Percentiles rank a stretch among this genome's conserved stretches.
phyloP scores from a whole-genome alignment of 1,140 invertebrate species.

The Dreissena polymorpha region DNA sequence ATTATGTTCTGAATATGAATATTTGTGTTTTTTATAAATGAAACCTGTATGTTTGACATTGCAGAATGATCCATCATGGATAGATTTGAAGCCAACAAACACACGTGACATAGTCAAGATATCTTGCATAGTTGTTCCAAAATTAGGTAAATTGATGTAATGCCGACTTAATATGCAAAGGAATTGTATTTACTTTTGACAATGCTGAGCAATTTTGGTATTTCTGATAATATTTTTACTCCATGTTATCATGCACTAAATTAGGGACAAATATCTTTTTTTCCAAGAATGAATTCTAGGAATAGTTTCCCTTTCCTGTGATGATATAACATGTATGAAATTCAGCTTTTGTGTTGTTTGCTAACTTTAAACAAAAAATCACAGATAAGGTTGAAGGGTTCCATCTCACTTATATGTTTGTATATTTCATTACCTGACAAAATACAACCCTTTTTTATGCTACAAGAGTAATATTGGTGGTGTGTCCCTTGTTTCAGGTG shows the following conservation, averaged over 20 bases:
- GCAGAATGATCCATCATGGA: constrained; percentile 69
- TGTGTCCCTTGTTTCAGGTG: too few relatives aligned
- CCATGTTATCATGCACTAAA: not conserved
- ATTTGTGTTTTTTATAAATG: not conserved
- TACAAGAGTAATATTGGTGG: too few relatives aligned
- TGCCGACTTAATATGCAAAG: not conserved
- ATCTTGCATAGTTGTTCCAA: constrained; percentile 14
- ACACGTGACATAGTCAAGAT: constrained; percentile 63
- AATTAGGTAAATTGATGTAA: constrained; percentile 23
- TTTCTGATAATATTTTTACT: not conserved
- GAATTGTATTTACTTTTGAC: not conserved
- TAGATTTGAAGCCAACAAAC: constrained; percentile 64
- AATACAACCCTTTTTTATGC: too few relatives aligned
- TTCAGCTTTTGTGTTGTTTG: too few relatives aligned
- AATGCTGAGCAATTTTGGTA: not conserved
- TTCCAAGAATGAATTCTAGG: not conserved
- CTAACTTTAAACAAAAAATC: too few relatives aligned
- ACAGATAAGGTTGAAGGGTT: too few relatives aligned
- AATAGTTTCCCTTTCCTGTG: not conserved
- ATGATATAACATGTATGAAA: too few relatives aligned
- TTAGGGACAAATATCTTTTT: not conserved
- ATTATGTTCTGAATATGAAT: not conserved
- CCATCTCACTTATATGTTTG: too few relatives aligned
- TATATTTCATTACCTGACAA: too few relatives aligned
- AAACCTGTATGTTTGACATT: not conserved